Base-by-base conservation (phyloP, 2,797 vertebrate genomes). In the Bucorvus abyssinicus region DNA sequence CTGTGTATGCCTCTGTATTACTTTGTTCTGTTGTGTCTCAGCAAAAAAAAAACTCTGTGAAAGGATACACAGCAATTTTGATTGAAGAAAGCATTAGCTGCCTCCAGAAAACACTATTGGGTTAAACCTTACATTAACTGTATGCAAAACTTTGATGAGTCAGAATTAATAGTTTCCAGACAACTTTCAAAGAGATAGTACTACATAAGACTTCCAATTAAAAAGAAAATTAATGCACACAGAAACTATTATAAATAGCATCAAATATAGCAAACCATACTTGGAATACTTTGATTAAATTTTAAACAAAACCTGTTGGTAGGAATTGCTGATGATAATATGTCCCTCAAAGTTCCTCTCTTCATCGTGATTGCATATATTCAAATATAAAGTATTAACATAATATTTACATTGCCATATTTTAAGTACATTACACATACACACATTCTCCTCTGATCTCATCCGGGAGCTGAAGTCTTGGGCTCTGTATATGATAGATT, bases 171-270 rank as follows among this genome's bases (percentile, higher is more conserved):
- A 77, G 89, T 89, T 95, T 76, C 45, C 49, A 89, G 71, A 79
- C 59, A 94, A 80, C 60, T 92, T 94, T 97, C 92, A 97, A 90
- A 94, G 88, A 90, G 49, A 77, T 74, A 83, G 44, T 83, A 83
- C 81, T 21, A 80, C 17, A 30, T 65, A 93, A 92, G 61, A 34
- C 64, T 87, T 83, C 53, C 78, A 96, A 94, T 96, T 94, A 89
- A 87, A 89, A 94, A 80, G 59, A 92, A 94, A 95, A 95, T 90
- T 95, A 94, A 93, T 94, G 77, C 94, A 93, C 76, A 84, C 32
- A 87, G 67, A 94, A 95, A 42, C 40, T 19, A 68, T 89, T 95
- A 92, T 76, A 94, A 94, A 90, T 82, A 90, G 64, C 86, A 89
- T 89, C 52, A 94, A 93, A 92, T 90, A 80, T 24, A 85, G 45